Evolutionary conservation across 2,888 invertebrate genomes (phyloP), one percentile per base, ranked within the genome.

Genomic region (Luffia ferchaultella): DNA sequence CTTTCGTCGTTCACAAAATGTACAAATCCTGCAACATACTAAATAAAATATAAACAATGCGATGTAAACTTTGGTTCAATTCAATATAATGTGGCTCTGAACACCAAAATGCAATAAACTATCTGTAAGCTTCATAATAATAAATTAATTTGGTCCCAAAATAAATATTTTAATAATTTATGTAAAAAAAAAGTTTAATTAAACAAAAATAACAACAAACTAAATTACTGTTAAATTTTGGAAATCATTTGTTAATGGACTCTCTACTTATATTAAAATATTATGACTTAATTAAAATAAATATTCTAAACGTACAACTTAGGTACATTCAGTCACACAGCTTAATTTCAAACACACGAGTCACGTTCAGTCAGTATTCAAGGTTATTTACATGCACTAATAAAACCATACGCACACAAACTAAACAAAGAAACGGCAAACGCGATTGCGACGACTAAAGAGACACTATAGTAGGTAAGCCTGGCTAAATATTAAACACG

Each of bases 61-160:
- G 68, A 76, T 77, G 68, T 78, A 75, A 76, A 79, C 83, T 82
- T 83, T 83, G 83, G 83, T 79, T 82, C 79, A 73, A 79, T 82
- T 75, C 73, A 76, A 74, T 72, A 77, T 79, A 78, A 82, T 67
- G 69, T 76, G 68, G 73, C 69, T 72, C 72, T 75, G 72, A 79
- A 79, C 75, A 78, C 74, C 73, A 77, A 82, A 52, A 45, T 62
- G 71, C 65, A 66, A 67, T 64, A 69, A 64, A 63, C 58, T 64
- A 30, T 20, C 49, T 41, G 73, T 64, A 76, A 73, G 71, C 40
- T 70, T 76, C 66, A 73, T 72, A 82, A 83, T 80, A 83, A 83
- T 82, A 83, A 83, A 82, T 78, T 78, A 79, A 79, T 83, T 85
- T 85, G 79, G 78, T 85, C 84, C 82, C 83, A 70, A 82, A 80